Conservation (phyloP, 2,888 invertebrate species). For the Amblyjoppa fuscipennis region DNA sequence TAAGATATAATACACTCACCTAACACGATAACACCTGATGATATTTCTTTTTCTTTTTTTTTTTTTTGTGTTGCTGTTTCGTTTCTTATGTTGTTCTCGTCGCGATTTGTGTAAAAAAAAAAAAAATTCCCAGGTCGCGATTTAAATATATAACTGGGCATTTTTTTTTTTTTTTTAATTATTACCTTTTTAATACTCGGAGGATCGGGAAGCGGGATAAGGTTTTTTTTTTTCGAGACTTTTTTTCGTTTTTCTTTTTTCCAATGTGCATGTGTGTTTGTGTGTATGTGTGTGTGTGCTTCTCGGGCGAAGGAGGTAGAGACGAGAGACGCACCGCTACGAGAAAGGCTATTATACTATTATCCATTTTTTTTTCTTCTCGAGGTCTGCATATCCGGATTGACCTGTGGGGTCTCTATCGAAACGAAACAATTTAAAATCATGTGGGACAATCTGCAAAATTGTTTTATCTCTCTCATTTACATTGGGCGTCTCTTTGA, state of each 20-base stretch:
- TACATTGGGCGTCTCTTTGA: neutral
- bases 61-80: conserved; percentile 14
- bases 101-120: conserved; percentile 74
- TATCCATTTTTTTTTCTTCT: neutral
- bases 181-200: neutral
- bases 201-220: neutral
- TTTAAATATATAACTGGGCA: conserved; percentile 33
- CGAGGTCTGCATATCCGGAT: neutral
- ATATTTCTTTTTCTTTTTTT: conserved; percentile 71
- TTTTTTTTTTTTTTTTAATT: conserved; percentile 24
- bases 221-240: neutral
- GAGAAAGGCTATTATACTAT: neutral
- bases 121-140: conserved; percentile 61
- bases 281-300: conserved; percentile 9
- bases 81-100: conserved; percentile 17
- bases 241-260: conserved; percentile 40
- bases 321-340: conserved; percentile 22
- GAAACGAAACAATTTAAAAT: neutral
- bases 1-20: conserved; percentile 82
- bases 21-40: conserved; percentile 79
- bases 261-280: conserved; percentile 16
- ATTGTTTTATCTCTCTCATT: no score
- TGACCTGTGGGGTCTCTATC: neutral
- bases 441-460: neutral
- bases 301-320: conserved; percentile 14